A percentile compares a stretch with the other conserved stretches of the same genome.
These are phyloP conservation scores for Onthophagus sagittarius DNA, from an alignment of 2,888 invertebrate species.

Conservation along the genomic window DNA sequence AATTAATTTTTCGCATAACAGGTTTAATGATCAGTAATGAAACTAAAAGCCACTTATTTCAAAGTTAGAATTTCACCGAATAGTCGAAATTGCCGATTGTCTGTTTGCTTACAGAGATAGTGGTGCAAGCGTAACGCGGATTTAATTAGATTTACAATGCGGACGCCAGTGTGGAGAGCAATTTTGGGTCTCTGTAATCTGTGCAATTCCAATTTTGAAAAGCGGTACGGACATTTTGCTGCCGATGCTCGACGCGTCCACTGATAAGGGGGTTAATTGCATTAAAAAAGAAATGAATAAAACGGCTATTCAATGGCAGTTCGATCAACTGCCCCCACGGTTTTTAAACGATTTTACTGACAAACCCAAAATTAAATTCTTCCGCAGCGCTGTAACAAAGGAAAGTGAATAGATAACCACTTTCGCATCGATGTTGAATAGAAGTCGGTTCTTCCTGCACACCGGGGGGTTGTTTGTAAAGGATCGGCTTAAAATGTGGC, in stretches of 20 bases:
- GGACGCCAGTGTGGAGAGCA: background rate
- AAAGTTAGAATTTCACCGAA: background rate
- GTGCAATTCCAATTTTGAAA: background rate
- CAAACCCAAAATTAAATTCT: background rate
- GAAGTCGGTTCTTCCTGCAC: background rate
- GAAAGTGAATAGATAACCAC: background rate
- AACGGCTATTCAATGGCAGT: background rate
- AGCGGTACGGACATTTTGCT: background rate
- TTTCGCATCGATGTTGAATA: background rate
- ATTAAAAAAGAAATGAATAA: background rate
- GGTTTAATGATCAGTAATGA: too few relatives aligned
- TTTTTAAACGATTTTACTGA: background rate
- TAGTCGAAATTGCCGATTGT: background rate
- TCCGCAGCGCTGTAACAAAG: background rate
- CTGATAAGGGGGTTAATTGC: background rate
- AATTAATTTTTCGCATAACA: too few relatives aligned
- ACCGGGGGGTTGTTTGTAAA: background rate
- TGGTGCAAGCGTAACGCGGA: background rate
- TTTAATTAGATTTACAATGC: background rate
- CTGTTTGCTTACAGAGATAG: background rate
- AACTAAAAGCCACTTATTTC: background rate
- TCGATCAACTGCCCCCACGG: background rate
- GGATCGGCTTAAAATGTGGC: background rate
- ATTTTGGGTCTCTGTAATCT: background rate
- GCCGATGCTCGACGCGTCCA: background rate